Percentiles rank a stretch among this genome's conserved stretches.
These are phyloP conservation scores for Conus canariensis DNA, from an alignment of 2,888 invertebrate species.

Conservation along the genomic window DNA sequence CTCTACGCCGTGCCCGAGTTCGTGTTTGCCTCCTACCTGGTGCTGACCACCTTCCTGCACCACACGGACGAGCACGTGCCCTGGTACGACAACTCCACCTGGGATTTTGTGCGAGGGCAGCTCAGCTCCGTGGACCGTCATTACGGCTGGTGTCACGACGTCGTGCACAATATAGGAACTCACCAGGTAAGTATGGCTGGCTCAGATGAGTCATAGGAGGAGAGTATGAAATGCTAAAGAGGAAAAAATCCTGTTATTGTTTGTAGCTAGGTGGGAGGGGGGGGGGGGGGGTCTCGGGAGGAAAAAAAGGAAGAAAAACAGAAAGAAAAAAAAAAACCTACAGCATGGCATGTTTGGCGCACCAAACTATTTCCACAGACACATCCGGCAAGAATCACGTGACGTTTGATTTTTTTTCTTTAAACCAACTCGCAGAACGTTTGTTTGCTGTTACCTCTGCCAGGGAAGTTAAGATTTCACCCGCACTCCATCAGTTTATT, in stretches of 20 bases:
- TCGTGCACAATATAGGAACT: constrained; percentile 75
- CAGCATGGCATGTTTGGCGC: too few species aligned
- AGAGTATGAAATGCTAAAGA: not conserved
- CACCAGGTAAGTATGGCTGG: constrained; percentile 54
- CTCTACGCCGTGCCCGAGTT: constrained; percentile 70
- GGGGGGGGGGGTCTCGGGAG: too few species aligned
- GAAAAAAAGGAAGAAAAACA: too few species aligned
- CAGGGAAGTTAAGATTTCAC: too few species aligned
- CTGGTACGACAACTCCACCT: constrained; percentile 72
- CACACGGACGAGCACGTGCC: constrained; percentile 74
- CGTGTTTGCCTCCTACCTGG: constrained; percentile 71
- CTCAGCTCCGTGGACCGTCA: constrained; percentile 74
- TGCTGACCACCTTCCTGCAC: constrained; percentile 75
- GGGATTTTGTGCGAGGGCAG: constrained; percentile 76
- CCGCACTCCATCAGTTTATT: too few species aligned
- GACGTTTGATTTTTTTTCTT: too few species aligned
- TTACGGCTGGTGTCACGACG: constrained; percentile 73
- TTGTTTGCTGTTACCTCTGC: too few species aligned
- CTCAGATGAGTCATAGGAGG: not conserved
- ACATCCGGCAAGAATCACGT: too few species aligned
- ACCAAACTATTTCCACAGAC: too few species aligned
- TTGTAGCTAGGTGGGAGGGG: not conserved
- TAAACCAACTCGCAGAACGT: too few species aligned
- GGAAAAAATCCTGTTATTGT: not conserved
- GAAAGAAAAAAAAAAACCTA: too few species aligned